Evolutionary conservation across 2,113 vertebrate genomes (phyloP).

Genomic region (Tragelaphus scriptus): DNA sequence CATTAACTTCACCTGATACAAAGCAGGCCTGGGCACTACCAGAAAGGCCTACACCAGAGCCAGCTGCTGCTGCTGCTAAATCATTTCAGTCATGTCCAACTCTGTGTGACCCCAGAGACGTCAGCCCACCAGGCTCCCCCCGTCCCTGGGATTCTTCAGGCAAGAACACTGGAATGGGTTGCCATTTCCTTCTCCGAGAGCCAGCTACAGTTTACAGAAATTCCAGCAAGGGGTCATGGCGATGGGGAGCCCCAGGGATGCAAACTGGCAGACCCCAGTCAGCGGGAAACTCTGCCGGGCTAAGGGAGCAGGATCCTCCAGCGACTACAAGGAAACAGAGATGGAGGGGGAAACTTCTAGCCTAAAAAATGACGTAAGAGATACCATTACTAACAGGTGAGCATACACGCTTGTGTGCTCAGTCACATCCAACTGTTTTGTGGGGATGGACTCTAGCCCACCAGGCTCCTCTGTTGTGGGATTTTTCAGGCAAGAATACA

Average conservation of each 20-base stretch:
- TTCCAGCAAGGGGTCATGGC: background rate
- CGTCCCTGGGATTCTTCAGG: no score
- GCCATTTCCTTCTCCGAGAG: background rate
- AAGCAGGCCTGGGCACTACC: background rate
- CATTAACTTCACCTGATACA: background rate
- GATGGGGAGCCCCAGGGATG: background rate
- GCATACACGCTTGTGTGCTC: background rate
- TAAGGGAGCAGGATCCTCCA: background rate
- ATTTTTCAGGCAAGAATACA: background rate
- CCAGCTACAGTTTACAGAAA: background rate
- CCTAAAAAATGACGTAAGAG: background rate
- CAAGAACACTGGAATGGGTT: no score
- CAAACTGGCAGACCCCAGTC: background rate
- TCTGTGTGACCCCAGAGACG: no score
- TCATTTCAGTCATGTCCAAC: no score
- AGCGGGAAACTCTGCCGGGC: fast-evolving
- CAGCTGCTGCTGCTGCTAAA: background rate
- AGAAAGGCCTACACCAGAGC: background rate
- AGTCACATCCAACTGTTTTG: background rate
- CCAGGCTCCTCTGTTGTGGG: background rate
- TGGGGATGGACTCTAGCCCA: background rate
- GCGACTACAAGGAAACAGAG: fast-evolving
- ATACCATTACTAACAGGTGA: no score
- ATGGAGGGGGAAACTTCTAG: no score
- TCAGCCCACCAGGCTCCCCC: no score